Conservation (phyloP, 2,113 vertebrate genomes). For the Melanerpes aurifrons region DNA sequence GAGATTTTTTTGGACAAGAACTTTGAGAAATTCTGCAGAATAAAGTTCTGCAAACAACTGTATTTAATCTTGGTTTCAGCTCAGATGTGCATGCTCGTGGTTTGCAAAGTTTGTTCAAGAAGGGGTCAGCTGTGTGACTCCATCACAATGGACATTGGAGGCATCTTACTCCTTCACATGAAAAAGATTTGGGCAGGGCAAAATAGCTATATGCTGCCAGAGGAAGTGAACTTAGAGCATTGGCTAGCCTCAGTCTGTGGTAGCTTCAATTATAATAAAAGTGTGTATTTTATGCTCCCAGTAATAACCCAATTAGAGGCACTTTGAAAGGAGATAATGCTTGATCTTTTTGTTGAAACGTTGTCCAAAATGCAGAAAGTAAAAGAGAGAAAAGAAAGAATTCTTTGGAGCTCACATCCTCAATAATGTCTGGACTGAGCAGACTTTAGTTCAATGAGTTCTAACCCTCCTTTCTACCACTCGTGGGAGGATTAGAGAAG, state of each 20-base stretch:
- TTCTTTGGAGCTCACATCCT: slow-evolving; percentile 22
- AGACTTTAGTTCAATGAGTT: background rate
- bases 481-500: background rate
- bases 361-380: slow-evolving; percentile 29
- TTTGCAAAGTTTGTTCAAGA: slow-evolving; percentile 44
- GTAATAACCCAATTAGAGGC: slow-evolving; percentile 36
- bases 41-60: slow-evolving; percentile 32
- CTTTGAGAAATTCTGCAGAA: slow-evolving; percentile 14
- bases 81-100: slow-evolving; percentile 42
- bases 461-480: background rate
- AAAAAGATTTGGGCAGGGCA: background rate
- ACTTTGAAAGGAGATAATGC: slow-evolving; percentile 58
- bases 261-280: slow-evolving; percentile 53
- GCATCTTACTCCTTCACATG: background rate
- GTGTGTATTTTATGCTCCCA: slow-evolving; percentile 30
- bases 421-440: background rate
- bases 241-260: slow-evolving; percentile 7
- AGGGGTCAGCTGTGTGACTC: background rate
- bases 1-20: slow-evolving; percentile 47
- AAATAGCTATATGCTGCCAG: background rate
- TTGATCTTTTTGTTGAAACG: slow-evolving; percentile 22
- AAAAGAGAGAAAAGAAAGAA: background rate
- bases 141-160: background rate
- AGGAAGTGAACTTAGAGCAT: background rate
- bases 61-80: background rate